Evolutionary conservation across 2,888 invertebrate genomes (phyloP).

Genomic region (Horisme vitalbata): DNA sequence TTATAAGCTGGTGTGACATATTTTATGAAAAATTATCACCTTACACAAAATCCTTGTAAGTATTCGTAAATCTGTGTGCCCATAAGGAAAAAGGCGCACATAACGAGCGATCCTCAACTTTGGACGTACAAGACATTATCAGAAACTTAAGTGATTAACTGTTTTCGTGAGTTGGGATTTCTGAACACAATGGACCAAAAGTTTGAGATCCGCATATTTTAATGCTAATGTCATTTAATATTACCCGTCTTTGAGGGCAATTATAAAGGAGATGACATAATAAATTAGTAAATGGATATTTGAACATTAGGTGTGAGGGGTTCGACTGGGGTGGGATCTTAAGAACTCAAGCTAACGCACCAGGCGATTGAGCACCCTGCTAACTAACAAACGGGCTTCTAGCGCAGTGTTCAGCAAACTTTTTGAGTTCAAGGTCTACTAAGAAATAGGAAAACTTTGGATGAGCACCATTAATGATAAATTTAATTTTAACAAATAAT

Average conservation of each 20-base stretch:
- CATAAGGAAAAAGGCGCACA: constrained; percentile 28
- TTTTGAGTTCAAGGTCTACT: too few relatives aligned
- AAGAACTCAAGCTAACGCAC: too few relatives aligned
- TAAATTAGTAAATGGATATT: too few relatives aligned
- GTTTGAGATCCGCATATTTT: constrained; percentile 65
- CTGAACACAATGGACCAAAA: constrained; percentile 54
- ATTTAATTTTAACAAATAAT: too few relatives aligned
- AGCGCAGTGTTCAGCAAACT: too few relatives aligned
- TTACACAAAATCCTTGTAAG: constrained; percentile 2
- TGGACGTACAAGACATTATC: constrained; percentile 55
- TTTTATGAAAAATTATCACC: not conserved
- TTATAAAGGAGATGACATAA: constrained; percentile 15
- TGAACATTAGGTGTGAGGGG: too few relatives aligned
- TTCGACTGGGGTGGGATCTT: not conserved
- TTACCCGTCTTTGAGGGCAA: constrained; percentile 39
- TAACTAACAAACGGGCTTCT: too few relatives aligned
- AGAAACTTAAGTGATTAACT: constrained; percentile 71
- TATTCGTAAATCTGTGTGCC: constrained; percentile 9
- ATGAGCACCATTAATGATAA: too few relatives aligned
- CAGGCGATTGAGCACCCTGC: too few relatives aligned
- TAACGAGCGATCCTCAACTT: constrained; percentile 30
- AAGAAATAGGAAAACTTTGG: too few relatives aligned
- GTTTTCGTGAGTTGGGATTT: constrained; percentile 49
- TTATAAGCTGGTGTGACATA: too few relatives aligned
- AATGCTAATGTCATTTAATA: constrained; percentile 53